Evolutionary conservation across 2,888 invertebrate genomes (phyloP), one percentile per base, ranked within the genome.

Genomic region (Drosophila austrosaltans): DNA sequence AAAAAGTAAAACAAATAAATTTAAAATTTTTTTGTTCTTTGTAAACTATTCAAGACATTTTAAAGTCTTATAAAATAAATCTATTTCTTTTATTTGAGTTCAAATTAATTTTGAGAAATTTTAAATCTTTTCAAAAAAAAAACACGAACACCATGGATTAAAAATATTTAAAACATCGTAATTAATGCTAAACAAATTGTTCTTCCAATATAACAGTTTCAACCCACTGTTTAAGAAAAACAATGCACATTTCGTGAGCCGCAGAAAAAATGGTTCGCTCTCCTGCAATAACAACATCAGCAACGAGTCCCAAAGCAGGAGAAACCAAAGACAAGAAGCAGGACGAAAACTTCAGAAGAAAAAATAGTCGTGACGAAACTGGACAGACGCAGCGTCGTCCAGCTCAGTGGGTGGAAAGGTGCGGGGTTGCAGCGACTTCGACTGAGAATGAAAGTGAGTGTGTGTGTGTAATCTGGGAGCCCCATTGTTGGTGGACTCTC

Each of bases 311-410:
- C 73, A 87, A 8, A 48, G 75, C 76, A 77, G 74, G 75, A 86
- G 86, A 82, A 82, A 79, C 86, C 88, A 69, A 84, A 89, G 89
- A 89, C 88, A 84, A 84, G 88, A 85, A 83, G 88, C 88, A 85
- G 88, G 88, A 88, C 88, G 86, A 88, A 85, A 79, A 82, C 79
- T 81, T 84, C 66, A 70, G 81, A 78, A 71, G 81, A 48, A 67
- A 63, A 84, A 73, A 76, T 87, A 67, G 74, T 76, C 75, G 76
- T 86, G 87, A 82, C 72, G 72, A 63, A 82, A 87, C 88, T 89
- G 89, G 83, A 83, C 83, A 89, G 87, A 84, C 82, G 81, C 72
- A 66, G 71, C 86, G 83, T 66, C 86, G 82, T 71, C 80, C 79
- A 72, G 70, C 66, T 53, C 60, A 64, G 32, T 66, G 63, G 40